Percentiles rank a stretch among this genome's conserved stretches.
Evolutionary conservation across 2,113 vertebrate genomes (phyloP).

Genomic region (Recurvirostra avosetta): DNA sequence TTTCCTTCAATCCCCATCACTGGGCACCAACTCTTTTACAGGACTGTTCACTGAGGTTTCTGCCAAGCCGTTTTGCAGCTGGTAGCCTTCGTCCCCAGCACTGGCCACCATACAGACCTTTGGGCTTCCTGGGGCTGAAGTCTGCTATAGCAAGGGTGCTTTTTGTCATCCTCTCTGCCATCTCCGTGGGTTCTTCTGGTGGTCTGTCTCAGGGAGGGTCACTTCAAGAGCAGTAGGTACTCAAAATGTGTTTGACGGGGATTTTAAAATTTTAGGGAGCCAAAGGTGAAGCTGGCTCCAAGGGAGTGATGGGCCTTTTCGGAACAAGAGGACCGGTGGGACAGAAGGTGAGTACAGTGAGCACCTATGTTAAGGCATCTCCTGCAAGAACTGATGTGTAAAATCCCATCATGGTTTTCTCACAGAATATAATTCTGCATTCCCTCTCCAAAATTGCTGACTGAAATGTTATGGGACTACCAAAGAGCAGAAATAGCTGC

Average conservation of each 20-base stretch:
- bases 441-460: background rate
- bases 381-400: background rate
- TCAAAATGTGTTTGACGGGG: background rate
- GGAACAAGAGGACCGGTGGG: conserved; percentile 84
- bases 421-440: background rate
- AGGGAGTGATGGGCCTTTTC: conserved; percentile 84
- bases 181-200: background rate
- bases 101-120: background rate
- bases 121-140: background rate
- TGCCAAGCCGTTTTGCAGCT: background rate
- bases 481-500: background rate
- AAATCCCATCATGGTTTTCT: background rate
- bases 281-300: conserved; percentile 84
- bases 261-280: conserved; percentile 69
- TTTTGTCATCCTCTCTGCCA: background rate
- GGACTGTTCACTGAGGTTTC: background rate
- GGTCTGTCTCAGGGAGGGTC: fast-evolving
- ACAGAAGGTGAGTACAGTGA: conserved; percentile 78
- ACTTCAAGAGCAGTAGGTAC: background rate
- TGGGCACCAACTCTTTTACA: background rate
- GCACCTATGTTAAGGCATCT: background rate
- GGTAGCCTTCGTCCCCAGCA: background rate
- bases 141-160: background rate
- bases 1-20: background rate
- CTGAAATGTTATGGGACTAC: background rate